phyloP scores from a whole-genome alignment of 2,888 invertebrate species.

The Thelaira solivaga region DNA sequence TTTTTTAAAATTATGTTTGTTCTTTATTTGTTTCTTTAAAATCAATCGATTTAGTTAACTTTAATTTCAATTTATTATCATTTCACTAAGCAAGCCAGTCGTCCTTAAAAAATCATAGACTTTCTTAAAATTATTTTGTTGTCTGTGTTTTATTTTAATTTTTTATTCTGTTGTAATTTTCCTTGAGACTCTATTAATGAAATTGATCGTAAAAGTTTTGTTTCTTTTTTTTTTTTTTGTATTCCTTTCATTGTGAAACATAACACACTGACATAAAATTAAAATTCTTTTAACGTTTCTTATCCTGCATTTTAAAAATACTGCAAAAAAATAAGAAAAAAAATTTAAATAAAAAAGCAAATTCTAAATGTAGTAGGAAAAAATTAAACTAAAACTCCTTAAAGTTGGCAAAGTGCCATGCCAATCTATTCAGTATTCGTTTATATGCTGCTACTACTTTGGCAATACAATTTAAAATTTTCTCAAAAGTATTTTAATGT shows the following conservation, averaged over 20 bases:
- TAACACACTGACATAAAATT: constrained; percentile 44
- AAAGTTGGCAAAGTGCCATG: constrained; percentile 36
- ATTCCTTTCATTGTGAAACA: neutral
- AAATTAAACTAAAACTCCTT: constrained; percentile 31
- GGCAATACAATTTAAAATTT: neutral
- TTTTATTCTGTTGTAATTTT: neutral
- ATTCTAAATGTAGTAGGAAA: neutral
- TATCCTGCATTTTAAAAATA: neutral
- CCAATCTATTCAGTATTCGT: neutral
- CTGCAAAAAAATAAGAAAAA: too few species aligned
- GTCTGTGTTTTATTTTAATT: neutral
- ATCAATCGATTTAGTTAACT: too few species aligned
- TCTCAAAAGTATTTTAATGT: neutral
- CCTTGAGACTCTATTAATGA: constrained; percentile 35
- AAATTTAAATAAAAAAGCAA: too few species aligned
- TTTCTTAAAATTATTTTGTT: neutral
- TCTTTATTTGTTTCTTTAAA: too few species aligned
- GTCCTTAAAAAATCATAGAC: too few species aligned
- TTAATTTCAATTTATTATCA: too few species aligned
- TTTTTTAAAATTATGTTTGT: too few species aligned
- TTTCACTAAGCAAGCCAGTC: too few species aligned
- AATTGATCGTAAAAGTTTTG: constrained; percentile 53
- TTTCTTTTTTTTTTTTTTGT: neutral
- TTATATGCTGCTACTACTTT: neutral
- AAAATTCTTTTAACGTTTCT: constrained; percentile 22